A percentile compares a stretch with the other conserved stretches of the same genome.
Conservation (phyloP, 2,888 invertebrate genomes). For the Steinernema carpocapsae region DNA sequence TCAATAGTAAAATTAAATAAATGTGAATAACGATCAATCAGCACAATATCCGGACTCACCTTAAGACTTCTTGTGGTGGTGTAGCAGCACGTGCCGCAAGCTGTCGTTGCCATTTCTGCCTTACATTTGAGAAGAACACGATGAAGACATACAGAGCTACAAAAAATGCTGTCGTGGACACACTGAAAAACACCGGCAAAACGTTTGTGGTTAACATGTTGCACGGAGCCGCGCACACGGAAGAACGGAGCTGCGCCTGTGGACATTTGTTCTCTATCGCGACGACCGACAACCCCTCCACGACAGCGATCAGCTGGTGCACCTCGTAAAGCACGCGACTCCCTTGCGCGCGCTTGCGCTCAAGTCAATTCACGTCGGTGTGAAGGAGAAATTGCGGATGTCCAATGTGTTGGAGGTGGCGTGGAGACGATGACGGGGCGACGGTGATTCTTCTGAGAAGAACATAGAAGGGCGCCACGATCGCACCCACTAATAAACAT, state of each 20-base stretch:
- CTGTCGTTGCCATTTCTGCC: conserved; percentile 27
- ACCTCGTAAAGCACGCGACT: conserved; percentile 30
- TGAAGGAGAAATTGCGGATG: conserved; percentile 26
- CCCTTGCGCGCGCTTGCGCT: neutral
- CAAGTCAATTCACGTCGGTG: neutral
- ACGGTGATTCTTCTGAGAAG: neutral
- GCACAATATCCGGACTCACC: no score
- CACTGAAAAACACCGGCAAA: no score
- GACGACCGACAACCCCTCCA: no score
- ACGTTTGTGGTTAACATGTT: neutral
- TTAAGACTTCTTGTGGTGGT: neutral
- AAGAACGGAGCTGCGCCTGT: no score
- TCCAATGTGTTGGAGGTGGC: conserved; percentile 6
- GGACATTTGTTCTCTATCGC: no score
- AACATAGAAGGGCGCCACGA: conserved; percentile 24
- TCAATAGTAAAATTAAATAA: neutral
- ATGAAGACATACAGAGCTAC: no score
- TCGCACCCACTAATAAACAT: conserved; percentile 24
- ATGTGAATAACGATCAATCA: no score
- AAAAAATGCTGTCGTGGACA: no score
- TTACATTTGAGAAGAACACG: no score
- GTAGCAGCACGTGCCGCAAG: conserved; percentile 14
- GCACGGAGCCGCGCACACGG: neutral
- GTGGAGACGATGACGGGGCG: neutral
- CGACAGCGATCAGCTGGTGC: conserved; percentile 21